Percentiles rank a stretch among this genome's conserved stretches.
phyloP scores from a whole-genome alignment of 1,140 invertebrate species.

The Nasonia longicornis region DNA sequence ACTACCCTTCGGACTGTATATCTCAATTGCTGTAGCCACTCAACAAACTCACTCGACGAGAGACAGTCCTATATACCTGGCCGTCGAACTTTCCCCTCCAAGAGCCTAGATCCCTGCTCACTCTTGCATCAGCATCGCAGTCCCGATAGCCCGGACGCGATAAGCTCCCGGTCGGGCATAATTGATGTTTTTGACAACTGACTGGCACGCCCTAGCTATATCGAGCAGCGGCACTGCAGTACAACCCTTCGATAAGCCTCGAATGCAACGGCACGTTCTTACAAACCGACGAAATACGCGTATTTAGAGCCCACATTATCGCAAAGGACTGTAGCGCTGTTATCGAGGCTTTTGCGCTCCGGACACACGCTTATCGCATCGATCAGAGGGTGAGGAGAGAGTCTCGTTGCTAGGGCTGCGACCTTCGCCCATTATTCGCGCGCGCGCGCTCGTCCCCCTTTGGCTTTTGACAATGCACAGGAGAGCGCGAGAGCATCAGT shows the following conservation, averaged over 20 bases:
- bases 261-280: background rate
- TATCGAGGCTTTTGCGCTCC: background rate
- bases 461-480: background rate
- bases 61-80: background rate
- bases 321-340: background rate
- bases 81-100: background rate
- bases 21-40: background rate
- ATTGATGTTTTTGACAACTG: background rate
- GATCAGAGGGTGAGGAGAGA: background rate
- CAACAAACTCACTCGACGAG: background rate
- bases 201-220: background rate
- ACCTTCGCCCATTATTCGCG: slow-evolving; percentile 20
- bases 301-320: background rate
- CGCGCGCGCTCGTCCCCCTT: background rate
- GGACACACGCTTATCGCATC: slow-evolving; percentile 13
- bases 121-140: too few relatives aligned
- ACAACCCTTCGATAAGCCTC: background rate
- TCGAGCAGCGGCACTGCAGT: background rate
- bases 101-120: background rate
- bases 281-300: background rate
- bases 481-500: background rate
- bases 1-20: background rate
- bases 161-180: background rate
- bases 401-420: background rate
- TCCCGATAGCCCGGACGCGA: background rate